Evolutionary conservation across 2,888 invertebrate genomes (phyloP), one percentile per base, ranked within the genome.

Genomic region (Rutpela maculata): DNA sequence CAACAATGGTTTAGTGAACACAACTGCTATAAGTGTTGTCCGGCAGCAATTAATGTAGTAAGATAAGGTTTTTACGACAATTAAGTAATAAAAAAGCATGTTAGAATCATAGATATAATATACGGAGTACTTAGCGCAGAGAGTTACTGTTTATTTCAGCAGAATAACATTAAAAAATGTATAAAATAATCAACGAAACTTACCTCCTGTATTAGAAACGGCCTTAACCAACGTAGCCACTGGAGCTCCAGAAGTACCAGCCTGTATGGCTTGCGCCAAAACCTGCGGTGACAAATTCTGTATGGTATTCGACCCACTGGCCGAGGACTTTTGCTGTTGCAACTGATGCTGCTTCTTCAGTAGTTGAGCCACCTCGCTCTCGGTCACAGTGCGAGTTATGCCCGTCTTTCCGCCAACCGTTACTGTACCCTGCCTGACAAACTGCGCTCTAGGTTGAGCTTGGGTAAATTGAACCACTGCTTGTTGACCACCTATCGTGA

Each of bases 191-290:
- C 26, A 26, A 26, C 7, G 31, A 19, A 57, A 79, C 81, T 82
- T 79, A 86, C 86, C 86, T 79, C 88, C 89, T 67, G 88, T 85
- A 65, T 90, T 89, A 1, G 91, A 88, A 63, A 92, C 91, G 0
- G 94, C 91, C 86, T 94, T 94, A 0, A 94, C 94, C 70, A 94
- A 88, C 0, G 94, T 93, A 0, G 93, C 92, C 5, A 93, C 92
- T 4, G 92, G 91, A 0, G 91, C 88, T 0, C 91, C 91, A 0
- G 92, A 91, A 3, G 91, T 89, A 0, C 91, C 90, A 3, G 91
- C 90, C 83, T 92, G 92, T 19, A 92, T 90, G 18, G 89, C 87
- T 57, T 89, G 88, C 50, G 89, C 89, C 22, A 89, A 85, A 12
- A 87, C 87, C 76, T 90, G 90, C 57, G 89, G 88, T 15, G 88